Evolutionary conservation across 2,797 vertebrate genomes (phyloP), one percentile per base, ranked within the genome.

Genomic region (Chelon labrosus): DNA sequence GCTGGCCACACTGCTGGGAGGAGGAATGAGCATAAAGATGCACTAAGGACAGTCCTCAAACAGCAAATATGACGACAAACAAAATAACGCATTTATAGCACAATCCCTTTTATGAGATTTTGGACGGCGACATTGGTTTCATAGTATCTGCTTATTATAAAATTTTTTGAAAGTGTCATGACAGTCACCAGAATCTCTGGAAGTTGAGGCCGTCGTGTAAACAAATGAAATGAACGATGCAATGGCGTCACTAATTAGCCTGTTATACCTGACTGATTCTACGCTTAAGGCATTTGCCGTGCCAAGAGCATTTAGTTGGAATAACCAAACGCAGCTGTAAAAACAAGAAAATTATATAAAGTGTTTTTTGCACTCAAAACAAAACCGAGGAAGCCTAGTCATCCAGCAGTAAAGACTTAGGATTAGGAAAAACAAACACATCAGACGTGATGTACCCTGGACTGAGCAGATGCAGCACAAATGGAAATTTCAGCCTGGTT

Each of bases 381-480:
- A 47, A 47, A 47, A 47, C 17, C n/a, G 46, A 10, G 46, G 10
- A 19, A 7, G 16, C 44, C 44, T 46, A 46, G 1, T 8, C 42
- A 8, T 35, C 31, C 7, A 35, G 31, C 31, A 35, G 31, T 35
- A 35, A 35, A 35, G 31, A 35, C 31, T 35, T 35, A 35, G 31
- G 31, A 35, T 35, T 35, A 35, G 31, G 31, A 35, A 35, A 35
- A 35, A 35, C 31, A 35, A 35, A 35, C 31, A 35, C 31, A 35
- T 35, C 31, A 35, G 7, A 35, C 7, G 31, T 52, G 54, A 27
- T 27, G 22, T 16, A 65, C 50, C 49, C 50, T 39, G 51, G 41
- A 42, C 44, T 42, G 27, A 55, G 44, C 3, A 38, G 41, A 53
- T 12, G 35, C 59, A 73, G 17, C 25, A 66, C 37, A 53, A 57